Evolutionary conservation across 2,113 vertebrate genomes (phyloP).

Genomic region (Seriola aureovittata): DNA sequence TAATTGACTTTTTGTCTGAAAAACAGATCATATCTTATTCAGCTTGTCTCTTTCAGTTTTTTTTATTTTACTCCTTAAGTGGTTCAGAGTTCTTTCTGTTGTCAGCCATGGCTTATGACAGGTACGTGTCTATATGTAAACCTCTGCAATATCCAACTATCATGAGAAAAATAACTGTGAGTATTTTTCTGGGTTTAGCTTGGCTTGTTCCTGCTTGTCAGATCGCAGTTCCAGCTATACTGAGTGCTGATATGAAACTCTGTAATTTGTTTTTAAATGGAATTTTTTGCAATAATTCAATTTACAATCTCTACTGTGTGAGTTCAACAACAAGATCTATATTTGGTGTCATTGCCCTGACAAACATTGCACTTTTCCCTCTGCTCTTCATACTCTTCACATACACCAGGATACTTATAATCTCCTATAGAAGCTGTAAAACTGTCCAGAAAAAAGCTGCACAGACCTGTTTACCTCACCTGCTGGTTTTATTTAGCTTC

Average conservation of each 20-base stretch:
- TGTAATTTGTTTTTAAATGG: constrained; percentile 20
- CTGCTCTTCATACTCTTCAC: constrained; percentile 19
- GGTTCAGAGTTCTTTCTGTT: constrained; percentile 28
- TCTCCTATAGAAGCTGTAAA: not conserved
- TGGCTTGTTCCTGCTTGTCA: constrained; percentile 25
- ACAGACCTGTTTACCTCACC: constrained; percentile 43
- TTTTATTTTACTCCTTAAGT: constrained; percentile 3
- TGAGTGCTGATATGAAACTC: not conserved
- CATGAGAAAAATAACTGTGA: constrained; percentile 27
- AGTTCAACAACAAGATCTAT: not conserved
- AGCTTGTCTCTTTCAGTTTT: constrained; percentile 13
- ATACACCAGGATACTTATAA: constrained; percentile 7
- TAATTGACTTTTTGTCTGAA: constrained; percentile 20
- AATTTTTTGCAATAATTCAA: constrained; percentile 43
- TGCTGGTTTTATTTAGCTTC: constrained; percentile 34
- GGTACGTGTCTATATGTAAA: constrained; percentile 58
- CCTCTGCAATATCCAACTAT: constrained; percentile 41
- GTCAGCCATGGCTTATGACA: constrained; percentile 51
- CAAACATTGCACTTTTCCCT: not conserved
- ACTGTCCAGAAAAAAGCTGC: constrained; percentile 17
- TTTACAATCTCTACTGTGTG: constrained; percentile 11
- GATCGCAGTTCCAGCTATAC: rapidly evolving
- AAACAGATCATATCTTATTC: not conserved
- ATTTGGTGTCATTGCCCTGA: not conserved
- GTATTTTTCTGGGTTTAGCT: not conserved